Evolutionary conservation across 1,140 invertebrate genomes (phyloP).

Genomic region (Pentalonia nigronervosa): DNA sequence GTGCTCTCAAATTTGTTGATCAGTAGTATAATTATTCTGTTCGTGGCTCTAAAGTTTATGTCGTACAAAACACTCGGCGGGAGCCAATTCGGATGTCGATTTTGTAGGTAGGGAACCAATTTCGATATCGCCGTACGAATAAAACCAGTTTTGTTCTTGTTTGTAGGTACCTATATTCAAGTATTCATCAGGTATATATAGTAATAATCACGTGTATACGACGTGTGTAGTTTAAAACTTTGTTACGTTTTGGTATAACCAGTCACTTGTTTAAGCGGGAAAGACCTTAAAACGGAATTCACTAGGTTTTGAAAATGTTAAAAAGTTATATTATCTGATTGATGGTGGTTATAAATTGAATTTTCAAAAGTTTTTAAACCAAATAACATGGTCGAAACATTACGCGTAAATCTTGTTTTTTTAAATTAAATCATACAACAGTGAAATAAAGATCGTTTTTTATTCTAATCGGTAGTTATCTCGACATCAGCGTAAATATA

Average conservation of each 20-base stretch:
- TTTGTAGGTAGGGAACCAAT: conserved; percentile 2
- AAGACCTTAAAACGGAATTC: too few relatives aligned
- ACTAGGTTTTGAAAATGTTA: neutral
- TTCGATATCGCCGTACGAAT: neutral
- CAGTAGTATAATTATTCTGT: neutral
- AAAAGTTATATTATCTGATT: neutral
- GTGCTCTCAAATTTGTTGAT: neutral
- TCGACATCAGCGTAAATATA: too few relatives aligned
- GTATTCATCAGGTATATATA: neutral
- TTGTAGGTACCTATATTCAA: neutral
- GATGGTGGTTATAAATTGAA: neutral
- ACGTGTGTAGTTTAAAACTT: neutral
- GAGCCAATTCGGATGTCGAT: neutral
- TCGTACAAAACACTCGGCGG: neutral
- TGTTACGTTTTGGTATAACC: neutral
- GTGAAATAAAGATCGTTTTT: neutral
- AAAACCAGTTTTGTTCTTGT: neutral
- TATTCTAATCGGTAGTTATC: neutral
- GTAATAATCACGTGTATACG: neutral
- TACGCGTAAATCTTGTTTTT: neutral
- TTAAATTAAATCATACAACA: neutral
- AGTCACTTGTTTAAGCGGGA: too few relatives aligned
- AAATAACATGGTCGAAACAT: neutral
- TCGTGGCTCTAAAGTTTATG: neutral
- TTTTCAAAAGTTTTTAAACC: neutral